phyloP scores from a whole-genome alignment of 2,113 vertebrate genomes.

The Pseudolaguvia tuberculata region DNA sequence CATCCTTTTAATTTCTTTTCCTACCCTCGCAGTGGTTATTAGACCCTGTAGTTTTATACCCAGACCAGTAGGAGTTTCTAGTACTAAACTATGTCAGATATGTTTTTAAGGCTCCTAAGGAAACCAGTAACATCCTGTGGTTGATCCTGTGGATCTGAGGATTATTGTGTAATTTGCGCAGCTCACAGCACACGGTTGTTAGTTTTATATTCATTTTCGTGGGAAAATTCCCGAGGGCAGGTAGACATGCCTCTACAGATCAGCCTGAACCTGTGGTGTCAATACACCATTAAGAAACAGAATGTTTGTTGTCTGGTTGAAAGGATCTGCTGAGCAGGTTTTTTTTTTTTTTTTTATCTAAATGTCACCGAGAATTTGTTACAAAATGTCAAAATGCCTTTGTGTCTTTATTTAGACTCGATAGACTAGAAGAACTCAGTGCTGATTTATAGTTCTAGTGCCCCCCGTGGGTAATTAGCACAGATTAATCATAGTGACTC shows the following conservation, averaged over 20 bases:
- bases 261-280: background rate
- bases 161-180: constrained; percentile 13
- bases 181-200: constrained; percentile 15
- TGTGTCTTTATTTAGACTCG: background rate
- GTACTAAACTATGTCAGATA: background rate
- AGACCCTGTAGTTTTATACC: background rate
- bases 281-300: constrained; percentile 14
- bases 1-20: background rate
- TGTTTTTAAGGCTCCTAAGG: background rate
- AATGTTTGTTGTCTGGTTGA: constrained; percentile 1
- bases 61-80: background rate
- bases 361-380: background rate
- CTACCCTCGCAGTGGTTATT: too few relatives aligned
- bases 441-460: too few relatives aligned
- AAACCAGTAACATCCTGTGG: constrained; percentile 6
- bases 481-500: background rate
- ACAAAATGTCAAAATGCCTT: background rate
- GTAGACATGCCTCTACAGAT: constrained; percentile 29
- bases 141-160: constrained; percentile 20
- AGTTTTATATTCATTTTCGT: constrained; percentile 22
- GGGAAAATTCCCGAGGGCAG: constrained; percentile 28
- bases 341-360: too few relatives aligned
- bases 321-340: constrained; percentile 9
- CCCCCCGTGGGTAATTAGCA: background rate
- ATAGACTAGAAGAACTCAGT: background rate